phyloP scores from a whole-genome alignment of 2,888 invertebrate genomes.

The Dione juno region DNA sequence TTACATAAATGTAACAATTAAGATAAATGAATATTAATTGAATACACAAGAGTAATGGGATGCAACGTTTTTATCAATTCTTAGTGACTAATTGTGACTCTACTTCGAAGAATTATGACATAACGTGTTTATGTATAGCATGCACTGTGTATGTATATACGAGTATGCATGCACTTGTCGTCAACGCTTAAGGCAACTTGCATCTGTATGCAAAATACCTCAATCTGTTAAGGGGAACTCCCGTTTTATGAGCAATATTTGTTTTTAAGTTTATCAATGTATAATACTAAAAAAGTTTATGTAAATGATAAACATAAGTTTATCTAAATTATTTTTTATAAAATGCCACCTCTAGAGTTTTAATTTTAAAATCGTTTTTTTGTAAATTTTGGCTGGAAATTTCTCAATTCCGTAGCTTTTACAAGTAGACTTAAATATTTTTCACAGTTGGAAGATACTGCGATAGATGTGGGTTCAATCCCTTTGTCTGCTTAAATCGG shows the following conservation, averaged over 20 bases:
- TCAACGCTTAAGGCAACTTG: slow-evolving; percentile 21
- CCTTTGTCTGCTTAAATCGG: no score
- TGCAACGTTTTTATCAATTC: slow-evolving; percentile 20
- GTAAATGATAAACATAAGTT: no score
- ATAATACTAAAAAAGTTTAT: neutral
- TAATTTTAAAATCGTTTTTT: no score
- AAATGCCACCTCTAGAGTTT: no score
- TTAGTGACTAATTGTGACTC: slow-evolving; percentile 23
- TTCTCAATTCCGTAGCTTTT: no score
- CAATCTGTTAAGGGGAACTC: slow-evolving; percentile 13
- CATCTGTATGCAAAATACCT: slow-evolving; percentile 20
- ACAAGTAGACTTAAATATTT: no score
- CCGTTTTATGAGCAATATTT: neutral
- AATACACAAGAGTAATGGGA: slow-evolving; percentile 13
- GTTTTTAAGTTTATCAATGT: neutral
- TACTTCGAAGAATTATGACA: slow-evolving; percentile 30
- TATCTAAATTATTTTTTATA: no score
- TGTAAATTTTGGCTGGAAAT: no score
- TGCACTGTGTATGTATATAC: neutral
- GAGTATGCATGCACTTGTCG: neutral
- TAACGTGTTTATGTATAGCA: slow-evolving; percentile 6
- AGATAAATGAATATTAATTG: slow-evolving; percentile 20
- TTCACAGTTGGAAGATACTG: no score
- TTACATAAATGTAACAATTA: neutral
- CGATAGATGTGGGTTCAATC: no score